phyloP scores from a whole-genome alignment of 2,113 vertebrate genomes.

The Brachyistius frenatus region DNA sequence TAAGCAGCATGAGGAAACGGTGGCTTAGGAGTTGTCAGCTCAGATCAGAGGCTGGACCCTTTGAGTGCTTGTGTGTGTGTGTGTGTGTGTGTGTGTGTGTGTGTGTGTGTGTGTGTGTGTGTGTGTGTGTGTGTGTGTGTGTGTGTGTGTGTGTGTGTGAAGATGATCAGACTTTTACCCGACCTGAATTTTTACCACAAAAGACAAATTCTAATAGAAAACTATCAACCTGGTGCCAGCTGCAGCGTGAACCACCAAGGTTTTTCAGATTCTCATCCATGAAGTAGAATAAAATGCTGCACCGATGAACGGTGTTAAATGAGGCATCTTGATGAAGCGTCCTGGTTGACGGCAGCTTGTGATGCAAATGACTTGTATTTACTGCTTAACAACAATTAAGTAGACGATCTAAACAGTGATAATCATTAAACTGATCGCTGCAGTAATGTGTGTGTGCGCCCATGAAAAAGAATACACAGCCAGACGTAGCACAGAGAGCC shows the following conservation, averaged over 20 bases:
- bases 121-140: slow-evolving; percentile 42
- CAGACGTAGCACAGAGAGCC: slow-evolving; percentile 45
- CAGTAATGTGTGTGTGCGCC: neutral
- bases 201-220: neutral
- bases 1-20: slow-evolving; percentile 89
- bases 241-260: neutral
- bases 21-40: slow-evolving; percentile 91
- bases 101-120: slow-evolving; percentile 42
- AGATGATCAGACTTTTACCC: slow-evolving; percentile 26
- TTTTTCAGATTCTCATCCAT: neutral
- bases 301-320: neutral
- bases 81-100: slow-evolving; percentile 27
- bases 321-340: neutral
- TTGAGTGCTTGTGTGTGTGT: slow-evolving; percentile 47
- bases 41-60: slow-evolving; percentile 83
- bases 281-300: neutral
- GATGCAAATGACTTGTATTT: slow-evolving; percentile 1
- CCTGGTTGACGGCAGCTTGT: slow-evolving; percentile 2
- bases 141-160: slow-evolving; percentile 22
- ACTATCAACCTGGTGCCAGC: neutral
- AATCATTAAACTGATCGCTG: slow-evolving; percentile 13
- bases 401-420: slow-evolving; percentile 19
- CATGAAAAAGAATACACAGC: slow-evolving; percentile 42
- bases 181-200: neutral
- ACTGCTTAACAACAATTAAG: slow-evolving; percentile 5